Base-by-base conservation (phyloP, 2,888 invertebrate species). In the Heteropelma amictum region DNA sequence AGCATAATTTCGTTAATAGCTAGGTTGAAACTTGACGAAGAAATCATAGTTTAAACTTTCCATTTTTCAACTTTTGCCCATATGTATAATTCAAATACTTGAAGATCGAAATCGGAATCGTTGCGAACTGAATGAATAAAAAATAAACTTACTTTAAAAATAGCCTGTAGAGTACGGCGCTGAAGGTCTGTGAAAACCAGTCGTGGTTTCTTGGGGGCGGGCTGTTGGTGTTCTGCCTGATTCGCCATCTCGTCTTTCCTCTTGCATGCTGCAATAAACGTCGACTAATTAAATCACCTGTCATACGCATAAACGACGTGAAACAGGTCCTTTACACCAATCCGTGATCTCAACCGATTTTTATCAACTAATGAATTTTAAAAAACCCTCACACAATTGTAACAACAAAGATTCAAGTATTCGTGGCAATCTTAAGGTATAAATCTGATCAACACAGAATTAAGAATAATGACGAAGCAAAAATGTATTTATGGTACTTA, bases 101-200 rank as follows among this genome's bases (percentile, higher is more conserved):
- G 3, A 6, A 7, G 6, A 12, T 30, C 4, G 12, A 14, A 30
- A 4, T 53, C 6, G 3, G 10, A 5, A 17, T 6, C 10, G 28
- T n/a, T n/a, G n/a, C n/a, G n/a, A n/a, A n/a, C n/a, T n/a, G n/a
- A n/a, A n/a, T n/a, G n/a, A n/a, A n/a, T n/a, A n/a, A n/a, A n/a
- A n/a, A n/a, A n/a, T n/a, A n/a, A 21, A 85, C 87, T 89, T 90
- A 97, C 97, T 94, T 99, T 99, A 95, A 99, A 99, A 94, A 99
- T 99, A 93, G 98, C 99, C 94, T 99, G 98, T 90, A 99, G 95
- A 90, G 99, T 99, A 92, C 99, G 96, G 90, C 99, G 95, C 93
- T 99, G 99, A 89, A 99, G 97, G 92, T 99, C 99, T 89, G 99
- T 99, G 93, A 99, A 99, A 91, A 99, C 99, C 91, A 99, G 94